Base-by-base conservation (phyloP, 2,888 invertebrate genomes). In the Nycteola revayana region DNA sequence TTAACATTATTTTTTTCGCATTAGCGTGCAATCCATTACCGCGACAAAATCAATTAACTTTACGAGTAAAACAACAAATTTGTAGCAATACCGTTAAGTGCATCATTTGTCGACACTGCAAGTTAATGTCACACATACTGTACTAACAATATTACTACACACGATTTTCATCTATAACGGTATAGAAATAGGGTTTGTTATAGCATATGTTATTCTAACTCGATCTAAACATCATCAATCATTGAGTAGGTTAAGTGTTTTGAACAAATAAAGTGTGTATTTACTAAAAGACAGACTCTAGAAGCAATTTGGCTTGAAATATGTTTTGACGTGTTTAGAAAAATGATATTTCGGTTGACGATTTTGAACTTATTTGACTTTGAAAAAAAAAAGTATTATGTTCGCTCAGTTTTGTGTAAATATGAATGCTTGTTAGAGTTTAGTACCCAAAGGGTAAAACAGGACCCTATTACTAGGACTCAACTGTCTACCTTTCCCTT, bases 81-180 rank as follows among this genome's bases (percentile, higher is more conserved):
- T 65, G 46, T 50, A 39, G 68, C 70, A 79, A 78, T 80, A 70
- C 52, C 37, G 66, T 55, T 75, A 64, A 80, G 80, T 80, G 79
- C 77, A 79, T 72, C 70, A 71, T 74, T 73, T 70, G 53, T 60
- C 43, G 37, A 37, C 55, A 41, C 39, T 60, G 62, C 61, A 58
- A 51, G 33, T 42, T 35, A 51, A 51, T 56, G 58, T 53, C 49
- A 43, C 51, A 54, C 26, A 49, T 56, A 52, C 39, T 37, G 22
- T 10, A 34, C 32, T 33, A 36, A 32, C 11, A 22, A 1, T 3
- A 14, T 14, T 5, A 14, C 14, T 14, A 14, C 14, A 14, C 14
- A 3, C 14, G 14, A 14, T 14, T 14, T 14, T 14, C 14, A 3
- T 3, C 14, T 14, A 2, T 14, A 14, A 14, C 14, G 14, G 2